Percentiles rank a stretch among this genome's conserved stretches.
phyloP scores from a whole-genome alignment of 2,113 vertebrate genomes.

The Lucifuga dentata region DNA sequence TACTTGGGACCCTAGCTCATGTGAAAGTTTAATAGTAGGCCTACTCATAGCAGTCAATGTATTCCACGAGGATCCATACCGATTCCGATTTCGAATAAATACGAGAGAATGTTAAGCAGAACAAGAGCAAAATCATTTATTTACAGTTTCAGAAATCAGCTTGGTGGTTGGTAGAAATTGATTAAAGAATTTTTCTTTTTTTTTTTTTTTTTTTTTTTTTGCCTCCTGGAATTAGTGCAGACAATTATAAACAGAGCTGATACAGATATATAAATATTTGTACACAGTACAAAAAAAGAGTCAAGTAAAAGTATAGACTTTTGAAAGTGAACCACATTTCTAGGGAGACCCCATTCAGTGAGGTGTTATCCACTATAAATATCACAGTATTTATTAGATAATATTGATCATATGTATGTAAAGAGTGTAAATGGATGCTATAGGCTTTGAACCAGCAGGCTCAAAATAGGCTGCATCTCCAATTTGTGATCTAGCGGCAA shows the following conservation, averaged over 20 bases:
- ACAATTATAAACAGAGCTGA: constrained; percentile 29
- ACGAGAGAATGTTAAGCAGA: constrained; percentile 44
- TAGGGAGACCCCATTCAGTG: too few species aligned
- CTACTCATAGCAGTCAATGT: constrained; percentile 61
- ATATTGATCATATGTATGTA: too few species aligned
- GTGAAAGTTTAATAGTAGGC: constrained; percentile 71
- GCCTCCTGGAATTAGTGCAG: constrained; percentile 25
- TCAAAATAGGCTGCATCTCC: too few species aligned
- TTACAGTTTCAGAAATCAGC: constrained; percentile 46
- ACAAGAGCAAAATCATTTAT: constrained; percentile 54
- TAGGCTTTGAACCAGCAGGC: too few species aligned
- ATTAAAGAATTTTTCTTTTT: constrained; percentile 52
- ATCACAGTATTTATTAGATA: too few species aligned
- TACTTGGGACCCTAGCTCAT: constrained; percentile 68
- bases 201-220: constrained; percentile 41
- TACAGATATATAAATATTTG: constrained; percentile 51
- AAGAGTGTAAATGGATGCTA: too few species aligned
- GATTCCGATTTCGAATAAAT: constrained; percentile 68
- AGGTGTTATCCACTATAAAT: too few species aligned
- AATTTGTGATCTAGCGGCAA: too few species aligned
- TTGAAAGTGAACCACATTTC: too few species aligned
- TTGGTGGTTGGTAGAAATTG: constrained; percentile 31
- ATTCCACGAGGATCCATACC: constrained; percentile 51
- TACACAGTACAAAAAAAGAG: constrained; percentile 3
- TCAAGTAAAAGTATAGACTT: too few species aligned